Percentiles rank a stretch among this genome's conserved stretches.
phyloP scores from a whole-genome alignment of 2,888 invertebrate species.

The Plebejus anna region DNA sequence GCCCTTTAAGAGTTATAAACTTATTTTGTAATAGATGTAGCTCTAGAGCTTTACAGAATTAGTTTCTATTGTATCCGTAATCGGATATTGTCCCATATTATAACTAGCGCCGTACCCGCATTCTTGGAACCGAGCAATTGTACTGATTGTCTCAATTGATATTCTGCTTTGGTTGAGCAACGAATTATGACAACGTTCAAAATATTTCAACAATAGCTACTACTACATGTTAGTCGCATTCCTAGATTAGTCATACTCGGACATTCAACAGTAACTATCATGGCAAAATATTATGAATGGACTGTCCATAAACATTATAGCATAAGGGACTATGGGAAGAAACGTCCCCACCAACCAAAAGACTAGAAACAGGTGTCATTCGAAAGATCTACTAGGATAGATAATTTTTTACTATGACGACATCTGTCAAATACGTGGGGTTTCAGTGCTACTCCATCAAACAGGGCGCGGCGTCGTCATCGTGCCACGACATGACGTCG shows the following conservation, averaged over 20 bases:
- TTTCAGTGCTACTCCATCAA: too few species aligned
- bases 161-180: conserved; percentile 31
- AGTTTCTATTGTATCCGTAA: conserved; percentile 7
- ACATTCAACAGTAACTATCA: not conserved
- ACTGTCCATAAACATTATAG: too few species aligned
- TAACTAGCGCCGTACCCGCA: conserved; percentile 31
- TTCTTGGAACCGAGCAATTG: conserved; percentile 34
- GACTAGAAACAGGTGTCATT: too few species aligned
- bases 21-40: not conserved
- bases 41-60: not conserved
- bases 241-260: not conserved
- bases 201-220: not conserved
- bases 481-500: too few species aligned
- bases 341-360: too few species aligned
- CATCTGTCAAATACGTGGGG: too few species aligned
- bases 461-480: too few species aligned
- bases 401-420: too few species aligned
- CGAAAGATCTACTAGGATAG: too few species aligned
- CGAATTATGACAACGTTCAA: conserved; percentile 9
- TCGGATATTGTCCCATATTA: not conserved
- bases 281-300: too few species aligned
- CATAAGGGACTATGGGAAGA: too few species aligned
- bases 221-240: not conserved
- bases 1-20: not conserved
- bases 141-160: conserved; percentile 56